These are phyloP conservation scores for Sapajus apella DNA, from an alignment of 2,113 vertebrate genomes.

Conservation along the genomic window DNA sequence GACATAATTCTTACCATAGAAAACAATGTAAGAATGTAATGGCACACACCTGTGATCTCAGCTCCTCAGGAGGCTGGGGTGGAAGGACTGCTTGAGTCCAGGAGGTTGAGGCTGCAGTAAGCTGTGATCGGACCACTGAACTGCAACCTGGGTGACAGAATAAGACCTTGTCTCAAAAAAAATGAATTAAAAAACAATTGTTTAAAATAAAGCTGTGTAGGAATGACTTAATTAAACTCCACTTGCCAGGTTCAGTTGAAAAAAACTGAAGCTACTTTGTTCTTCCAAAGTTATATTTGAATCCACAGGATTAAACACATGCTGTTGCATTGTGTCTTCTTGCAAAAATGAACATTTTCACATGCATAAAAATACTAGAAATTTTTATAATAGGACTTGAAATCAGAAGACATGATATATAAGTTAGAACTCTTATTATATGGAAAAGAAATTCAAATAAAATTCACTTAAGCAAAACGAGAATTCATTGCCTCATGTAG, in stretches of 20 bases:
- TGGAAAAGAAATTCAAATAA: constrained; percentile 62
- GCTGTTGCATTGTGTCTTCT: not conserved
- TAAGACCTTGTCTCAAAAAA: too few species aligned
- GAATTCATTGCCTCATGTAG: constrained; percentile 13
- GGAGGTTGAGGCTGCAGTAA: too few species aligned
- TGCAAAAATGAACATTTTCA: constrained; percentile 46
- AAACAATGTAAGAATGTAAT: not conserved
- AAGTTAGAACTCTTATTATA: constrained; percentile 39
- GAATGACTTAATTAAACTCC: not conserved
- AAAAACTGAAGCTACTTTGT: not conserved
- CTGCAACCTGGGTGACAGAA: too few species aligned
- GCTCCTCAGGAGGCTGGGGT: too few species aligned
- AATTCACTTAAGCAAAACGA: constrained; percentile 50
- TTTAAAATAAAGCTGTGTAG: too few species aligned
- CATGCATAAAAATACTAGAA: constrained; percentile 16
- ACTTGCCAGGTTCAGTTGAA: not conserved
- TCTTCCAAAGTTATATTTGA: not conserved
- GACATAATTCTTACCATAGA: not conserved
- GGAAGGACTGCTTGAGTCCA: too few species aligned
- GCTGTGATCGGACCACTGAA: too few species aligned
- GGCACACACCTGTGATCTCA: too few species aligned
- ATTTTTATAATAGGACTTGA: constrained; percentile 46
- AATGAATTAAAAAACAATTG: too few species aligned
- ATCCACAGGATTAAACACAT: not conserved
- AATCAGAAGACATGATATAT: constrained; percentile 14